Evolutionary conservation across 2,113 vertebrate species (phyloP), one percentile per base, ranked within the genome.

Genomic region (Butorides virescens): DNA sequence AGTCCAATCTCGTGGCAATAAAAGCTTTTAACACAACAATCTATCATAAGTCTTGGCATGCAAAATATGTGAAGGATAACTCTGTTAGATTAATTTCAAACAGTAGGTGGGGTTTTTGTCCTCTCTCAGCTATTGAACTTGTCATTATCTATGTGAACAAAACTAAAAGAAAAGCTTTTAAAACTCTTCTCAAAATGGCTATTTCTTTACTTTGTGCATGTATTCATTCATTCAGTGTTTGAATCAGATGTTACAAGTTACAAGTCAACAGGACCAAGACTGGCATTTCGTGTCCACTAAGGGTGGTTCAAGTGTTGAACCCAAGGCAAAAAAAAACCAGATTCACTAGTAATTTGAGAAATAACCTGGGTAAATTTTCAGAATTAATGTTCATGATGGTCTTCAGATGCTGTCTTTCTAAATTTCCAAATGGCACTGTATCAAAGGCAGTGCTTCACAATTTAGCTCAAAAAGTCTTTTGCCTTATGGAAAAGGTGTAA

Each of bases 191-290:
- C 26, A 86, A 52, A 94, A 63, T 53, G 13, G 2, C 44, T 56
- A 0, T 91, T 92, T 67, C 7, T 63, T 78, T 61, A 20, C 12
- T 86, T 78, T 4, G 1, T 75, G 42, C 6, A 3, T 61, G 21
- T 37, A 20, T 65, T 42, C 39, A 9, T 65, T 2, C 10, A 56
- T 83, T 86, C 27, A 58, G 0, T 0, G 0, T 61, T 92, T 88
- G 9, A 72, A 34, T 76, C 22, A 17, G 8, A 19, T 66, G 18
- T 75, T 78, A 34, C 2, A 56, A 50, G 18, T 75, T 78, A 36
- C 2, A 52, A 46, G 25, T 58, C 42, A 61, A n/a, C 49, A 42
- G 17, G 15, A 13, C 20, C 17, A 74, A 71, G 42, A 39, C 27
- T 74, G 42, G 29, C 42, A 23, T 46, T 74, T 66, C 21, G 7